Percentiles rank a stretch among this genome's conserved stretches.
Evolutionary conservation across 2,888 invertebrate genomes (phyloP).

Genomic region (Tinea semifulvella): DNA sequence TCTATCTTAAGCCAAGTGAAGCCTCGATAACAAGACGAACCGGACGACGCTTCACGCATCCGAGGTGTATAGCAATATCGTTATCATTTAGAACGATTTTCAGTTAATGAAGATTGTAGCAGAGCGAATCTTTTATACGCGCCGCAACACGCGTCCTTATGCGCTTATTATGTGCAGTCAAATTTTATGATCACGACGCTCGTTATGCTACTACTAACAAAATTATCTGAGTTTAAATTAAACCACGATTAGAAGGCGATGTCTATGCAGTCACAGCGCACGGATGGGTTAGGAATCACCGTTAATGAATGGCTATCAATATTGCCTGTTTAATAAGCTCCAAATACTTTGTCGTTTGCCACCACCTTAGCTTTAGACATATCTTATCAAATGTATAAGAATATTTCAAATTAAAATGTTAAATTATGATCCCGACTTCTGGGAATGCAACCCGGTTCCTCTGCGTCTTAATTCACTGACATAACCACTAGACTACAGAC

Average conservation of each 20-base stretch:
- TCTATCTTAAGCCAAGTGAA: too few relatives aligned
- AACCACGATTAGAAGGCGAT: conserved; percentile 41
- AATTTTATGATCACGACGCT: conserved; percentile 60
- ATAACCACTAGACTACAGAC: too few relatives aligned
- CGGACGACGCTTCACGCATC: conserved; percentile 28
- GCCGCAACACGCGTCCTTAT: conserved; percentile 44
- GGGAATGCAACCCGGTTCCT: too few relatives aligned
- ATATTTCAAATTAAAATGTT: too few relatives aligned
- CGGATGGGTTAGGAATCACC: conserved; percentile 31
- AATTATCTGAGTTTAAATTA: conserved; percentile 49
- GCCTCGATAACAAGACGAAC: conserved; percentile 8
- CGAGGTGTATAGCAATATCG: conserved; percentile 6
- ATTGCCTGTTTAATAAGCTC: conserved; percentile 18
- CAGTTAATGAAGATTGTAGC: conserved; percentile 54
- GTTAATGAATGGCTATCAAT: conserved; percentile 29
- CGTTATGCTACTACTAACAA: conserved; percentile 50
- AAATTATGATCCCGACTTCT: too few relatives aligned
- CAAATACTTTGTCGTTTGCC: neutral
- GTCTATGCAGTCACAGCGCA: conserved; percentile 35
- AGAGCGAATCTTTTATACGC: conserved; percentile 25
- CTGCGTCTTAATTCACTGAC: too few relatives aligned
- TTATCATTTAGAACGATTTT: conserved; percentile 60
- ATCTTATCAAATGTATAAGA: too few relatives aligned
- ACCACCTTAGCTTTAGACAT: too few relatives aligned
- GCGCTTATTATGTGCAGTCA: conserved; percentile 61